Percentiles rank a stretch among this genome's conserved stretches.
Evolutionary conservation across 2,113 vertebrate genomes (phyloP).

Genomic region (Tonatia bakeri): DNA sequence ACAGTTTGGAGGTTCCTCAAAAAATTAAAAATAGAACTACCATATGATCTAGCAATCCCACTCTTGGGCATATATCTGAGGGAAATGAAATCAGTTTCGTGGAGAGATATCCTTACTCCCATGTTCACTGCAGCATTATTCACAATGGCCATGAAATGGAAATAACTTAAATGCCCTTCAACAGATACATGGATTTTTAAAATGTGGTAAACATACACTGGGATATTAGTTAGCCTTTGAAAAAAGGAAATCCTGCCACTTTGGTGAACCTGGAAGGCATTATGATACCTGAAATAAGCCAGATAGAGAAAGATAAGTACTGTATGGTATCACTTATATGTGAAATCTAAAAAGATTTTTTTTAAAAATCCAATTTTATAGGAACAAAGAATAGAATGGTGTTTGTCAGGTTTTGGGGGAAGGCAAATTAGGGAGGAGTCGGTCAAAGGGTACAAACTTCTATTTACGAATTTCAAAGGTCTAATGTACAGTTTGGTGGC

Average conservation of each 20-base stretch:
- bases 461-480: neutral
- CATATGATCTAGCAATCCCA: neutral
- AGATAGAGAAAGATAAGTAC: neutral
- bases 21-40: neutral
- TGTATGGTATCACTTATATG: neutral
- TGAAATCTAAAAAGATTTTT: neutral
- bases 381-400: neutral
- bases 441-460: neutral
- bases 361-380: neutral
- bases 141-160: neutral
- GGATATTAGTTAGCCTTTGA: neutral
- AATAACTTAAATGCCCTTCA: neutral
- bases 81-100: neutral
- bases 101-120: neutral
- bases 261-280: neutral
- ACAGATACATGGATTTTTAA: neutral
- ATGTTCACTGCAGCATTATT: neutral
- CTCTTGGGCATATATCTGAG: neutral
- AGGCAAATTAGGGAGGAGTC: neutral
- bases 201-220: neutral
- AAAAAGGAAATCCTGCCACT: neutral
- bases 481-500: neutral
- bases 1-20: neutral
- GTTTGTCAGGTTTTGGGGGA: neutral
- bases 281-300: neutral